Conservation (phyloP, 2,797 vertebrate species). For the Anabas testudineus region DNA sequence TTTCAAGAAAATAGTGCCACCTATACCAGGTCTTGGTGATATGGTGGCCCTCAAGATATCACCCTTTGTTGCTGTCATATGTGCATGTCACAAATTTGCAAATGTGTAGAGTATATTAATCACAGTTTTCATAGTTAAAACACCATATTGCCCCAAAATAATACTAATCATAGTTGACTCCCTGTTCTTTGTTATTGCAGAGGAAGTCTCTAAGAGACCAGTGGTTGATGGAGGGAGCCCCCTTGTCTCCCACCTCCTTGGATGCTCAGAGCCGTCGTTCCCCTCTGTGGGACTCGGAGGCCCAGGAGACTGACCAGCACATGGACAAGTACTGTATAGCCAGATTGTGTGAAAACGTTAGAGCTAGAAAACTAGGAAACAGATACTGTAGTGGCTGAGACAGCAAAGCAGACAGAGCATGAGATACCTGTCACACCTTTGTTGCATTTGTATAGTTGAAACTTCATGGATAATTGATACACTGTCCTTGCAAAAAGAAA, state of each 20-base stretch:
- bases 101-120: too few relatives aligned
- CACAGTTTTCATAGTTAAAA: too few relatives aligned
- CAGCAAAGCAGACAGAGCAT: constrained; percentile 17
- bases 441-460: constrained; percentile 14
- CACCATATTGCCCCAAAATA: too few relatives aligned
- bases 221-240: constrained; percentile 88
- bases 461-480: constrained; percentile 35
- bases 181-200: constrained; percentile 63
- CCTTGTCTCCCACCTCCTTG: constrained; percentile 59
- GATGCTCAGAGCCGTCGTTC: constrained; percentile 66
- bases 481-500: too few relatives aligned
- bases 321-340: constrained; percentile 65
- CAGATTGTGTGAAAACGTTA: constrained; percentile 6
- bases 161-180: neutral
- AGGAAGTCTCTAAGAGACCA: constrained; percentile 92
- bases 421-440: constrained; percentile 27
- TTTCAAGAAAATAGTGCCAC: too few relatives aligned
- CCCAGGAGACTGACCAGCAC: constrained; percentile 69
- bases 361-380: constrained; percentile 7
- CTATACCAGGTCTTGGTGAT: too few relatives aligned
- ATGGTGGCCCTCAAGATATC: too few relatives aligned
- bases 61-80: too few relatives aligned
- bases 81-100: too few relatives aligned
- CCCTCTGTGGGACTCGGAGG: constrained; percentile 62
- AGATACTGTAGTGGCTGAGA: constrained; percentile 27